Percentiles rank a stretch among this genome's conserved stretches.
Evolutionary conservation across 1,140 invertebrate genomes (phyloP).

Genomic region (Batillaria attramentaria): DNA sequence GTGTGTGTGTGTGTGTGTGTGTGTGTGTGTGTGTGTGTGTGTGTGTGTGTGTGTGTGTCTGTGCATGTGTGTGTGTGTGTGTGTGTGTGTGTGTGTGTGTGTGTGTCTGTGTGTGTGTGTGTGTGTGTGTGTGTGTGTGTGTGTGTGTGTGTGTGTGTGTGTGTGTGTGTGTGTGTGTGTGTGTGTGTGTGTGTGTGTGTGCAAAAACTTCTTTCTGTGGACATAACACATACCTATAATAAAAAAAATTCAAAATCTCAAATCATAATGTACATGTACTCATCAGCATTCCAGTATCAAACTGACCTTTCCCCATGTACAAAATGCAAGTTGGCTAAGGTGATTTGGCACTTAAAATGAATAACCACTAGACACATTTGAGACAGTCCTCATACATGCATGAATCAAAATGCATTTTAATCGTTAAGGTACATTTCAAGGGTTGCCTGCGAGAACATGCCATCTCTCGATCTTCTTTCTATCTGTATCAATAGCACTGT

Average conservation of each 20-base stretch:
- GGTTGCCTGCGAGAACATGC: no score
- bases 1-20: background rate
- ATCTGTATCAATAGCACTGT: no score
- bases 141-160: constrained; percentile 2
- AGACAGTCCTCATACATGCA: no score
- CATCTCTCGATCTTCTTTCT: no score
- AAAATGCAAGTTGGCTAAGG: background rate
- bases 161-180: constrained; percentile 2
- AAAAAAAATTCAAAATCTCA: no score
- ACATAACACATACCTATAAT: no score
- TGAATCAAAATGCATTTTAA: no score
- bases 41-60: background rate
- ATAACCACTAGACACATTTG: background rate
- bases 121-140: background rate
- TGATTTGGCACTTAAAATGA: background rate
- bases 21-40: background rate
- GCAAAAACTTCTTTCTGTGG: background rate
- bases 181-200: constrained; percentile 2
- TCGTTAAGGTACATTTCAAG: no score
- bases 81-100: constrained; percentile 1
- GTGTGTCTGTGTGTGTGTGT: background rate
- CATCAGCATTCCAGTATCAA: background rate
- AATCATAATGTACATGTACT: background rate
- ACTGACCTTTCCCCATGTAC: background rate
- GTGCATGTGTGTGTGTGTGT: constrained; percentile 1